Percentiles rank a stretch among this genome's conserved stretches.
These are phyloP conservation scores for Drosophila lacertosa DNA, from an alignment of 1,140 invertebrate genomes.

Conservation along the genomic window DNA sequence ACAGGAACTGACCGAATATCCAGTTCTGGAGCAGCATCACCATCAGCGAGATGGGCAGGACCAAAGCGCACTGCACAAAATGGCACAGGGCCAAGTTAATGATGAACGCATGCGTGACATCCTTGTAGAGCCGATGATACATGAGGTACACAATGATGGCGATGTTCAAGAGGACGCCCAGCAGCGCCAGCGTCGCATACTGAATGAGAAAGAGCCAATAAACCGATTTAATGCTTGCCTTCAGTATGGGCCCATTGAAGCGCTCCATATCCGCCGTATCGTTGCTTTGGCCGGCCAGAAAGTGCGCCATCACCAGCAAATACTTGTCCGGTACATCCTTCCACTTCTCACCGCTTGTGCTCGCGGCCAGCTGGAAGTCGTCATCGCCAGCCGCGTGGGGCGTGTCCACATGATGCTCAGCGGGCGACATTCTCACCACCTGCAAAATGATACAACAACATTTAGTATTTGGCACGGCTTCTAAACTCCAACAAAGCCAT, in stretches of 20 bases:
- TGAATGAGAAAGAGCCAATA: constrained; percentile 88
- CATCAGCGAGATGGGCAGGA: constrained; percentile 88
- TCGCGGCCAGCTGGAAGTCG: constrained; percentile 41
- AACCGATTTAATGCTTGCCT: constrained; percentile 84
- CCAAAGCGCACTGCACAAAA: constrained; percentile 88
- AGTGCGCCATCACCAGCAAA: constrained; percentile 67
- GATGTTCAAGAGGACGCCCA: constrained; percentile 86
- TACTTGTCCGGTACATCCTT: constrained; percentile 78
- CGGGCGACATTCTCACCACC: constrained; percentile 68
- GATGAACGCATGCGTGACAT: constrained; percentile 88
- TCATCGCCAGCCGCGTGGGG: constrained; percentile 26
- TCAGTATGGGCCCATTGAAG: constrained; percentile 72
- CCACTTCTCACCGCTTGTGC: constrained; percentile 50
- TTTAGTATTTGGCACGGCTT: constrained; percentile 21
- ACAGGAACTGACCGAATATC: constrained; percentile 90
- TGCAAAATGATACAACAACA: constrained; percentile 34
- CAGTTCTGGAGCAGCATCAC: constrained; percentile 90
- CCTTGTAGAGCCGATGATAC: constrained; percentile 86
- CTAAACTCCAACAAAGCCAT: constrained; percentile 19
- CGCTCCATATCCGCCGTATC: constrained; percentile 67
- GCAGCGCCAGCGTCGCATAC: constrained; percentile 86
- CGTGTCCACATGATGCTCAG: constrained; percentile 53
- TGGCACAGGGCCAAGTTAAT: constrained; percentile 89
- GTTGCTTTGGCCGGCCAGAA: constrained; percentile 67
- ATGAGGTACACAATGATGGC: constrained; percentile 87